Conservation (phyloP, 2,113 vertebrate species). For the Pandion haliaetus region DNA sequence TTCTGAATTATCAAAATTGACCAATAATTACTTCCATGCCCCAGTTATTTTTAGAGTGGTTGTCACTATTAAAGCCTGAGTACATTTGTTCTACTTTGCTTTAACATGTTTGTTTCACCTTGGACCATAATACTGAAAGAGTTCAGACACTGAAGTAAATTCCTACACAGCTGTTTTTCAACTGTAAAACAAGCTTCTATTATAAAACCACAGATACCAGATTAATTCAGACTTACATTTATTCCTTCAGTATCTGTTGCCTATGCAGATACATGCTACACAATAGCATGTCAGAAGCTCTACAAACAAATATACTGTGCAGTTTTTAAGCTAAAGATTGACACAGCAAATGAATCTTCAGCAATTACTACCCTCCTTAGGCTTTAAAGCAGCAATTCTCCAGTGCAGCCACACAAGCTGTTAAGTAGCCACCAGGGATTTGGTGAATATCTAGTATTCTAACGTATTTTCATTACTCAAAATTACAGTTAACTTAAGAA, state of each 20-base stretch:
- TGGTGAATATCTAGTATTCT: not conserved
- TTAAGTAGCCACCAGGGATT: not conserved
- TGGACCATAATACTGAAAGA: not conserved
- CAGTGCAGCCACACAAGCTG: not conserved
- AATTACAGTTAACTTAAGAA: too few species aligned
- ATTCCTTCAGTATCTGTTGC: not conserved
- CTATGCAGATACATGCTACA: not conserved
- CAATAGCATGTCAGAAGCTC: not conserved
- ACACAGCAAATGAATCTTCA: not conserved
- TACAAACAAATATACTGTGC: not conserved
- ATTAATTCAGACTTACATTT: not conserved
- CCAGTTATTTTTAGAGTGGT: not conserved
- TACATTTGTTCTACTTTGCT: not conserved
- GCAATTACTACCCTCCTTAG: not conserved
- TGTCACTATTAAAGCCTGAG: not conserved
- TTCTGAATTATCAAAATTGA: not conserved
- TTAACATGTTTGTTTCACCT: not conserved
- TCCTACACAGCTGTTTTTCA: not conserved
- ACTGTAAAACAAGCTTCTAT: not conserved
- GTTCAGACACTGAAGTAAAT: not conserved
- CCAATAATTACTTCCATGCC: not conserved
- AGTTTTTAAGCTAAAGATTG: not conserved
- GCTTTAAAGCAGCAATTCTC: not conserved
- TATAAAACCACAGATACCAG: not conserved
- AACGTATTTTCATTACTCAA: not conserved